These are phyloP conservation scores for Porites rus DNA, from an alignment of 92 coral and sea anemone genomes.

Conservation along the genomic window DNA sequence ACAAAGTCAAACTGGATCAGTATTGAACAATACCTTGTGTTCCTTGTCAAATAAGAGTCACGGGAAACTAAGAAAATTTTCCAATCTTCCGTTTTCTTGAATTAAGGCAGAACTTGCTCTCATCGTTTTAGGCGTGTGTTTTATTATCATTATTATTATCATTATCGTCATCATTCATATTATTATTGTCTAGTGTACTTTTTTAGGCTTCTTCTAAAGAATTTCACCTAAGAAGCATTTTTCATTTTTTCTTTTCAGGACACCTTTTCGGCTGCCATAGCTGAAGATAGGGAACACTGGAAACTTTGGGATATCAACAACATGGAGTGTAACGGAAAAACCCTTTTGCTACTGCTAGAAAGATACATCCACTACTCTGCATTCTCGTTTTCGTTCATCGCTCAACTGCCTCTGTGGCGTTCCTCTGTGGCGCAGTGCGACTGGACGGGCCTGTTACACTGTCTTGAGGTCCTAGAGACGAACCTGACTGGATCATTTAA, in stretches of 20 bases:
- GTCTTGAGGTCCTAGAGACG: conserved; percentile 80
- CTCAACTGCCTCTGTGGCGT: conserved; percentile 92
- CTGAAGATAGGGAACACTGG: conserved; percentile 6
- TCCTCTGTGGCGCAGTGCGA: conserved; percentile 72
- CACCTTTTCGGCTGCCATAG: neutral
- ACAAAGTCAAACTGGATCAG: too few relatives aligned
- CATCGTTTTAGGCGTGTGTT: too few relatives aligned
- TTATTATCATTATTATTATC: too few relatives aligned
- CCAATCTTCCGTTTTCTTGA: too few relatives aligned
- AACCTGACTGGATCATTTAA: conserved; percentile 80
- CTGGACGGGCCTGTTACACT: conserved; percentile 90
- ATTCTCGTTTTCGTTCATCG: conserved; percentile 87
- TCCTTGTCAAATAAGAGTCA: too few relatives aligned
- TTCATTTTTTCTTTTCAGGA: neutral
- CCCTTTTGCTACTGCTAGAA: conserved; percentile 84
- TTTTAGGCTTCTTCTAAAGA: too few relatives aligned
- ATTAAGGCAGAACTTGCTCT: too few relatives aligned
- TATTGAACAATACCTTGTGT: too few relatives aligned
- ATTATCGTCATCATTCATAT: too few relatives aligned
- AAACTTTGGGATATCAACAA: conserved; percentile 36
- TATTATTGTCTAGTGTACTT: too few relatives aligned
- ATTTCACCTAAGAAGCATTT: too few relatives aligned
- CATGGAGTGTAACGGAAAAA: conserved; percentile 94
- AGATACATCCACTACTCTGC: conserved; percentile 90
- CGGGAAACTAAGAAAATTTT: too few relatives aligned